A percentile compares a stretch with the other conserved stretches of the same genome.
These are phyloP conservation scores for Megalurothrips usitatus DNA, from an alignment of 2,888 invertebrate genomes.

Conservation along the genomic window DNA sequence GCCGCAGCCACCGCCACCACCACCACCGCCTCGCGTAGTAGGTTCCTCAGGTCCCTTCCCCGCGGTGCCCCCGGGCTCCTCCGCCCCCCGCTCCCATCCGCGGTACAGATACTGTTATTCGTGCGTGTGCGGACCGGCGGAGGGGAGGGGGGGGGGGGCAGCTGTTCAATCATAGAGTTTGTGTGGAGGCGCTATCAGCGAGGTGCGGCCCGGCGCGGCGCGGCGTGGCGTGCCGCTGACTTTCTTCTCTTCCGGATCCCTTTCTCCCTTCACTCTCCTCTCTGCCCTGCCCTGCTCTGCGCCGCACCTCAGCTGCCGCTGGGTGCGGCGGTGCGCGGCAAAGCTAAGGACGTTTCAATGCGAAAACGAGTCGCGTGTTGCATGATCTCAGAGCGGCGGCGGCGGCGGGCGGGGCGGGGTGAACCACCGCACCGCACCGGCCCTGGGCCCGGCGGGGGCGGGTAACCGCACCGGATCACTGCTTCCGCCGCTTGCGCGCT, in stretches of 20 bases:
- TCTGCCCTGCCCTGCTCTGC: not conserved
- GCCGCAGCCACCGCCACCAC: not conserved
- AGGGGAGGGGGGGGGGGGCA: not conserved
- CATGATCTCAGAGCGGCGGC: not conserved
- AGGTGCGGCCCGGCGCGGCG: not conserved
- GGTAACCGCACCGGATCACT: not conserved
- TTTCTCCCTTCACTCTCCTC: slow-evolving; percentile 23
- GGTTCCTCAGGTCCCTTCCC: not conserved
- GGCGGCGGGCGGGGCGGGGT: not conserved
- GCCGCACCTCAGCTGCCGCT: not conserved
- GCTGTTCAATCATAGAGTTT: slow-evolving; percentile 25
- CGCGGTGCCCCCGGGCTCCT: not conserved
- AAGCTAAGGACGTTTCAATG: too few species aligned
- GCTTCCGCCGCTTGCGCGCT: too few species aligned
- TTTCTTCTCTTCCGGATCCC: slow-evolving; percentile 24
- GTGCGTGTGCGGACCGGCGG: not conserved
- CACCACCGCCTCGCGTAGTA: not conserved
- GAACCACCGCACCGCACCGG: not conserved
- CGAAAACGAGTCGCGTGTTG: not conserved
- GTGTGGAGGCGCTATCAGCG: slow-evolving; percentile 21
- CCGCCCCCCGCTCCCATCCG: not conserved
- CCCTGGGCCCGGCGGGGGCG: not conserved
- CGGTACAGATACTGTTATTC: slow-evolving; percentile 25
- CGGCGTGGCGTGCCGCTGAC: not conserved
- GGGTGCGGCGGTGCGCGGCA: not conserved